Conservation (phyloP, 2,797 vertebrate genomes). For the Enteromius afrohamiltoni region DNA sequence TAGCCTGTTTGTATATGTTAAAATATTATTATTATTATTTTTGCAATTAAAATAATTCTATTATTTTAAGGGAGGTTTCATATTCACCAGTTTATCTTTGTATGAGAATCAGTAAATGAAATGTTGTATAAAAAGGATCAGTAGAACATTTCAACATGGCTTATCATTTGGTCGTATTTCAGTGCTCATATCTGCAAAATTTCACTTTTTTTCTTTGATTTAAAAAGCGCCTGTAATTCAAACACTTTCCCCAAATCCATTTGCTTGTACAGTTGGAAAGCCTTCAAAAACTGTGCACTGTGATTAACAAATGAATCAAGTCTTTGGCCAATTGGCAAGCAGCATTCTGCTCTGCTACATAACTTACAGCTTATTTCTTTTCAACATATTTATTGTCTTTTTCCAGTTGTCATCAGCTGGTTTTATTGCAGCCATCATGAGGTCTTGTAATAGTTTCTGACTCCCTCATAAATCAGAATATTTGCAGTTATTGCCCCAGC, state of each 20-base stretch:
- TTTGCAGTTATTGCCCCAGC: constrained; percentile 28
- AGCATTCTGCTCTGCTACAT: not conserved
- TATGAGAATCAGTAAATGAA: not conserved
- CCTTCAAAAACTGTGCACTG: constrained; percentile 12
- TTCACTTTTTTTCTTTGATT: not conserved
- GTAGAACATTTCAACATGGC: not conserved
- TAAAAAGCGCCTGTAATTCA: constrained; percentile 1
- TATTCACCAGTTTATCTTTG: not conserved
- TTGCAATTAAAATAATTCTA: no score
- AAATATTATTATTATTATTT: not conserved
- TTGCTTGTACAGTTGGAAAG: constrained; percentile 25
- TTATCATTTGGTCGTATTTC: not conserved
- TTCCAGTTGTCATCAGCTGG: constrained; percentile 30
- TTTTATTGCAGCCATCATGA: constrained; percentile 35
- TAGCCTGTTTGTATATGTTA: not conserved
- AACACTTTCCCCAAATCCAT: not conserved
- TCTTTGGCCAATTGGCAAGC: constrained; percentile 31
- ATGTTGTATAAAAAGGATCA: not conserved
- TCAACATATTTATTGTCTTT: constrained; percentile 24
- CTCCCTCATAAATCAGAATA: constrained; percentile 33
- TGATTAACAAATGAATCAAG: constrained; percentile 4
- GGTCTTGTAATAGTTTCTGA: constrained; percentile 42
- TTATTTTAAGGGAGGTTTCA: not conserved
- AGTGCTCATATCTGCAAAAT: not conserved
- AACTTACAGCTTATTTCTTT: constrained; percentile 31